Evolutionary conservation across 2,888 invertebrate species (phyloP), one percentile per base, ranked within the genome.

Genomic region (Timema podura): DNA sequence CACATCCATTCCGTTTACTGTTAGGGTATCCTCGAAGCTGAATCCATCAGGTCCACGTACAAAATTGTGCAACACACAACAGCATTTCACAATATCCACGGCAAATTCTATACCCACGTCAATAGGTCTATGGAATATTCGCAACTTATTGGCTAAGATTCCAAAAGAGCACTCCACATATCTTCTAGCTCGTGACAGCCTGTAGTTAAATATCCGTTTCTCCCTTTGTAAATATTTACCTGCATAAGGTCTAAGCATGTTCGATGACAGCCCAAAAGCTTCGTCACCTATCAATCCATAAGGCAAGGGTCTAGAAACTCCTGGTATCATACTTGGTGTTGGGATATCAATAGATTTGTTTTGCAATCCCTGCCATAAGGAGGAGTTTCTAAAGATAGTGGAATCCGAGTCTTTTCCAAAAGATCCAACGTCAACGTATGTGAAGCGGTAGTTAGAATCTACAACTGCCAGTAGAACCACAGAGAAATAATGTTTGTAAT

Each of bases 81-180:
- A 68, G 6, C 48, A 48, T 57, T 47, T 68, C 46, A 61, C 64
- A 48, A 64, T 68, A 13, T 61, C 68, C 48, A 47, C 61, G 30
- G 47, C 51, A 15, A 68, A 68, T 9, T 59, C 61, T 15, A 5
- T 45, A 8, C 45, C 16, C 30, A 61, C 48, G 61, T 61, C 11
- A 6, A 68, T 13, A 16, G 48, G 68, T 3, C 48, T n/a, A 44
- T 64, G 64, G 11, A 68, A 47, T 45, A 68, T 61, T 15, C 64
- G 47, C 64, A 48, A 64, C 44, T 68, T 48, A 68, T 46, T 64
- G 1, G 68, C 15, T 6, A 61, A n/a, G 16, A 68, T 68, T 11
- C 64, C 48, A 48, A 68, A 64, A 57, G 48, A n/a, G 48, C 61
- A 64, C 30, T 68, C 48, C 13, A 68, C n/a, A 10, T 48, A 68